These are phyloP conservation scores for Limnodromus scolopaceus DNA, from an alignment of 2,797 vertebrate genomes.

Conservation along the genomic window DNA sequence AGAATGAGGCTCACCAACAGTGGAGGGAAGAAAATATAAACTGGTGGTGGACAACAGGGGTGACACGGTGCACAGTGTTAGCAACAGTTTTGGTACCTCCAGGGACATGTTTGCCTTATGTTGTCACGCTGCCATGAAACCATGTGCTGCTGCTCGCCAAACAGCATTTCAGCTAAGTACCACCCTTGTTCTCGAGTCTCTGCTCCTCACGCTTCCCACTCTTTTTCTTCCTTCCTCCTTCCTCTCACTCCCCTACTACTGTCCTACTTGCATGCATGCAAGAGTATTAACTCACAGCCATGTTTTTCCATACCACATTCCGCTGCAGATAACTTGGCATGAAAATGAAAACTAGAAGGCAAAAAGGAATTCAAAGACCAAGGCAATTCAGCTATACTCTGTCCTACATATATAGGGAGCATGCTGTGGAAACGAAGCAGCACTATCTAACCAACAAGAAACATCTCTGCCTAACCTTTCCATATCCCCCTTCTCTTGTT, in stretches of 20 bases:
- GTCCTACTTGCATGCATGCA: not conserved
- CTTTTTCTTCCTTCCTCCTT: not conserved
- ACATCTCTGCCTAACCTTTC: not conserved
- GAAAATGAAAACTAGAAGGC: not conserved
- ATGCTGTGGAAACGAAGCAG: not conserved
- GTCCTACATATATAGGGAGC: not conserved
- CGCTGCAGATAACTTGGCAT: not conserved
- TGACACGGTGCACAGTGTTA: not conserved
- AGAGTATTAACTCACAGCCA: not conserved
- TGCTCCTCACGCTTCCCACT: fast-evolving
- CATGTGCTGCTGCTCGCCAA: not conserved
- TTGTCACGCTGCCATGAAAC: not conserved
- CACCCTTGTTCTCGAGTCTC: not conserved
- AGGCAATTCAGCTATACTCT: not conserved
- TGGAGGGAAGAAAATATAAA: not conserved
- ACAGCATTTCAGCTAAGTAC: not conserved
- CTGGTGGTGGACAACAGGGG: fast-evolving
- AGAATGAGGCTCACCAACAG: not conserved
- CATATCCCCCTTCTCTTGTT: not conserved
- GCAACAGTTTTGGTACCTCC: not conserved
- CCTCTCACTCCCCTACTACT: not conserved
- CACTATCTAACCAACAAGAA: not conserved
- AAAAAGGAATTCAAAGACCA: not conserved
- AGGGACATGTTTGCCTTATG: not conserved
- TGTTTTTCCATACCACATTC: not conserved